Evolutionary conservation across 2,888 invertebrate species (phyloP).

Genomic region (Macrophya annulata): DNA sequence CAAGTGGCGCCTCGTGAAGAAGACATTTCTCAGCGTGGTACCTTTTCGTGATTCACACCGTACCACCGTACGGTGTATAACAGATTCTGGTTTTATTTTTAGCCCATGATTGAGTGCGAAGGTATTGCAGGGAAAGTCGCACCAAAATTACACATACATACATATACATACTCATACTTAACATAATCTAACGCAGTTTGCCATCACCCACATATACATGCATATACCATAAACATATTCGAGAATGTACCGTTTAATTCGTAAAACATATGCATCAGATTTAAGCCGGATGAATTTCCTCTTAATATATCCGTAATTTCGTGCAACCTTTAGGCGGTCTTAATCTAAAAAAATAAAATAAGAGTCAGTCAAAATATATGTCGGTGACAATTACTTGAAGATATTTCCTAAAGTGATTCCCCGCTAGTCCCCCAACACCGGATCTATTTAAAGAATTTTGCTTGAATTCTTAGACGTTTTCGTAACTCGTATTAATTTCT

Average conservation of each 20-base stretch:
- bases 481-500: neutral
- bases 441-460: neutral
- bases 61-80: neutral
- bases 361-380: neutral
- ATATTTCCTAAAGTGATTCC: neutral
- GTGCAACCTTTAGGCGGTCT: neutral
- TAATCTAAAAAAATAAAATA: neutral
- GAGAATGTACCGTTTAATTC: constrained; percentile 8
- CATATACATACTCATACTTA: neutral
- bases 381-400: neutral
- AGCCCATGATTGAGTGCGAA: constrained; percentile 48
- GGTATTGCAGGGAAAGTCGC: constrained; percentile 48
- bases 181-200: neutral
- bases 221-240: neutral
- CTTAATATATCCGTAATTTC: neutral
- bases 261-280: neutral
- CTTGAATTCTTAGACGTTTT: neutral
- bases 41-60: constrained; percentile 46
- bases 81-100: constrained; percentile 47
- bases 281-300: neutral
- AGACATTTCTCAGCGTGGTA: neutral
- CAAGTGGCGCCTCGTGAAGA: neutral
- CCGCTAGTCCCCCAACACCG: neutral
- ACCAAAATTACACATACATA: neutral
- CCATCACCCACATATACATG: neutral